Conservation (phyloP, 2,113 vertebrate genomes). For the Ceyx melanurus region DNA sequence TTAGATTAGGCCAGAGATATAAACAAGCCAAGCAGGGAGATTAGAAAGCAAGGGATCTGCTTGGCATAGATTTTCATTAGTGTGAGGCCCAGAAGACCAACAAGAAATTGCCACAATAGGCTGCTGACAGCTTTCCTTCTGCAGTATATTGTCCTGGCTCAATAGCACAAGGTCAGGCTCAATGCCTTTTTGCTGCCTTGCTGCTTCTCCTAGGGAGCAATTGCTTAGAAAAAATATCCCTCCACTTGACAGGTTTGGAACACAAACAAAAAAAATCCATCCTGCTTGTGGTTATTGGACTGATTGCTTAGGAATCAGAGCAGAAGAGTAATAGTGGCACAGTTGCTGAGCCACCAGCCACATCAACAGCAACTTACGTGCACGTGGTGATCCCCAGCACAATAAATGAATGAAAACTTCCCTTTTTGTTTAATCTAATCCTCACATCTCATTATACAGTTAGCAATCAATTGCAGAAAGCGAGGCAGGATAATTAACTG, state of each 20-base stretch:
- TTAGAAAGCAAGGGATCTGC: constrained; percentile 7
- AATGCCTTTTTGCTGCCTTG: constrained; percentile 26
- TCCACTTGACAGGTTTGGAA: constrained; percentile 41
- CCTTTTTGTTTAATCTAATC: neutral
- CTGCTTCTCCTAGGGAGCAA: constrained; percentile 12
- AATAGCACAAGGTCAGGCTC: constrained; percentile 52
- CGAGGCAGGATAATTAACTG: neutral
- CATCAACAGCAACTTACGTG: neutral
- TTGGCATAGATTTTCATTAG: constrained; percentile 35
- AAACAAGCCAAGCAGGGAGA: neutral
- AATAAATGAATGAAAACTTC: neutral
- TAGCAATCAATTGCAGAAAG: neutral
- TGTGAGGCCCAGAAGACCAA: neutral
- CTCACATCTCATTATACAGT: neutral
- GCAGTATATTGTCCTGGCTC: constrained; percentile 4
- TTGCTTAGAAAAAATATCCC: constrained; percentile 49
- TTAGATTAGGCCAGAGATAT: neutral
- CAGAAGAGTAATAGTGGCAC: neutral
- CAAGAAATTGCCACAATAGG: constrained; percentile 14
- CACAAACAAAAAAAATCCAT: constrained; percentile 42
- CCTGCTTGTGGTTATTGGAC: constrained; percentile 17
- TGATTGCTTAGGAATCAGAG: constrained; percentile 17
- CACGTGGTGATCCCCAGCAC: neutral
- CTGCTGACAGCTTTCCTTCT: constrained; percentile 33
- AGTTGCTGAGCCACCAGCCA: neutral